These are phyloP conservation scores for Tamandua tetradactyla DNA, from an alignment of 2,797 vertebrate species.

Conservation along the genomic window DNA sequence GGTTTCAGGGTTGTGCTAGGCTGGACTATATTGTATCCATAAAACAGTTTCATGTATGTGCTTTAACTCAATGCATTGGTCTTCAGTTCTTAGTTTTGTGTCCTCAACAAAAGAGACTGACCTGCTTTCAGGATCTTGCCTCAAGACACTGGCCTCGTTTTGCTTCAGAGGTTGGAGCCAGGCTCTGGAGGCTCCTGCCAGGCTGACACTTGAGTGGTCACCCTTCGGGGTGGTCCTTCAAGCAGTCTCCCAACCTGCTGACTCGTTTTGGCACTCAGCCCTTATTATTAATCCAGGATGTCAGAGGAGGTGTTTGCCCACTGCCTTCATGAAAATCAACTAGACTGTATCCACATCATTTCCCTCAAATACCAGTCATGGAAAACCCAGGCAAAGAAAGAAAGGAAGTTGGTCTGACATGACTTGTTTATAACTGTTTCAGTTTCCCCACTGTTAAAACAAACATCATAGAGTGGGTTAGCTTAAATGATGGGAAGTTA, in stretches of 20 bases:
- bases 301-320: not conserved
- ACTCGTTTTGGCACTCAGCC: not conserved
- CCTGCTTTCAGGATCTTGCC: not conserved
- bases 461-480: too few species aligned
- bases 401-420: not conserved
- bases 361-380: not conserved
- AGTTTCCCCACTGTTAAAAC: too few species aligned
- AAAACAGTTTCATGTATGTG: not conserved
- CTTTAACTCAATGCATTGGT: not conserved
- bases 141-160: not conserved
- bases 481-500: too few species aligned
- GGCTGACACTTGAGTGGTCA: not conserved
- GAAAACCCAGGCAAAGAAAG: constrained; percentile 11
- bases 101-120: not conserved
- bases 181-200: not conserved
- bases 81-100: not conserved
- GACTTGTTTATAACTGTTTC: not conserved
- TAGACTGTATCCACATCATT: not conserved
- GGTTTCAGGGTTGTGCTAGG: too few species aligned
- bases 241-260: not conserved
- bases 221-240: not conserved
- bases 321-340: not conserved
- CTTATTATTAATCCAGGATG: not conserved
- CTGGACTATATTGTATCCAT: too few species aligned
- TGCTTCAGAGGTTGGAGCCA: too few species aligned